Conservation (phyloP, 1,140 invertebrate genomes). For the Cotesia vestalis region DNA sequence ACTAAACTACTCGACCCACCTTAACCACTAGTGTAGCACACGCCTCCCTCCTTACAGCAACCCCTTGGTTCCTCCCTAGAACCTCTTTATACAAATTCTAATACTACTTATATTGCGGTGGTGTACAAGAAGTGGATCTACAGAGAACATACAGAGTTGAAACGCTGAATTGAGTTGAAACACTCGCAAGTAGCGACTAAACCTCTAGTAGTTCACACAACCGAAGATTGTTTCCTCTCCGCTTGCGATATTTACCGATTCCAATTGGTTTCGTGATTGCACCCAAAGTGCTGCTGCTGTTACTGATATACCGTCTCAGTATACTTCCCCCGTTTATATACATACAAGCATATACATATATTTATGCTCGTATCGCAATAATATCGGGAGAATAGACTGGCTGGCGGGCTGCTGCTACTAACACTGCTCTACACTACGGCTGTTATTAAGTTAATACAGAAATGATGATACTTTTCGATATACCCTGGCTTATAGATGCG, state of each 20-base stretch:
- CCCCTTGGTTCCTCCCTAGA: constrained; percentile 19
- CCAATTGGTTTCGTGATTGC: constrained; percentile 52
- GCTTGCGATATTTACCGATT: constrained; percentile 49
- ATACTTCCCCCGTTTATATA: not conserved
- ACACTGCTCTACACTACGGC: too few species aligned
- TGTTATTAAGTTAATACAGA: too few species aligned
- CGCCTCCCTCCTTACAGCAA: not conserved
- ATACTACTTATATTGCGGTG: constrained; percentile 21
- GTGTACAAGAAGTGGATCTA: not conserved
- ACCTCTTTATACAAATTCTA: not conserved
- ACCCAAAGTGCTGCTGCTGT: constrained; percentile 39
- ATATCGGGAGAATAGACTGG: constrained; percentile 9
- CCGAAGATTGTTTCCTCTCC: constrained; percentile 22
- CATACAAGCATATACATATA: too few species aligned
- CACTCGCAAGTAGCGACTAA: not conserved
- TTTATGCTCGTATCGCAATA: not conserved
- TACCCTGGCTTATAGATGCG: not conserved
- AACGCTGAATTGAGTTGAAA: not conserved
- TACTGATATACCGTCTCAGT: constrained; percentile 4
- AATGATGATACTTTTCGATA: not conserved
- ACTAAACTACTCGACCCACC: constrained; percentile 46
- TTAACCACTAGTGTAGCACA: constrained; percentile 1
- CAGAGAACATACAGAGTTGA: not conserved
- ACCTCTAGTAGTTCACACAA: constrained; percentile 14
- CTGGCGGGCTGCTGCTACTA: too few species aligned